Conservation (phyloP, 2,888 invertebrate genomes). For the Drosophila neoperkinsi region DNA sequence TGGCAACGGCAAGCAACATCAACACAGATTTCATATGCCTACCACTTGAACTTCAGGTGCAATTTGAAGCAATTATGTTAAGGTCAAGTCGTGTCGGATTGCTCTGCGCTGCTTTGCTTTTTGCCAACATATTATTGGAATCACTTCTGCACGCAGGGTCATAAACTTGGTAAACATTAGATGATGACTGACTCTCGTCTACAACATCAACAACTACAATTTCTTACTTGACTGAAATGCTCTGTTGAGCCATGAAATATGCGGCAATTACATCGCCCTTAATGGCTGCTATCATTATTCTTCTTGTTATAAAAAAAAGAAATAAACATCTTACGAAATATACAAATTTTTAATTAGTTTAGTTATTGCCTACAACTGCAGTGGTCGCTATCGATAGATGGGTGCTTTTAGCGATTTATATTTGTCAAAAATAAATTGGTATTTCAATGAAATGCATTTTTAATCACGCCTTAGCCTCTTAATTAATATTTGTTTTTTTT, state of each 20-base stretch:
- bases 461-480: neutral
- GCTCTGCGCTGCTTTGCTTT: constrained; percentile 23
- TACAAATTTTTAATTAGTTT: constrained; percentile 10
- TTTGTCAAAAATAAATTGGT: neutral
- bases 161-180: constrained; percentile 48
- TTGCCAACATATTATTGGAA: constrained; percentile 47
- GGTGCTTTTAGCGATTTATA: neutral
- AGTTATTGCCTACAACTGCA: neutral
- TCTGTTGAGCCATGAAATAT: constrained; percentile 14
- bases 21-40: constrained; percentile 58
- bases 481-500: neutral
- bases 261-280: constrained; percentile 18
- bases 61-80: constrained; percentile 55
- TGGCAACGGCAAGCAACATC: constrained; percentile 27
- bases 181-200: constrained; percentile 17
- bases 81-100: constrained; percentile 57
- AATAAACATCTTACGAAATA: neutral
- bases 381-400: no score
- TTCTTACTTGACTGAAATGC: constrained; percentile 36
- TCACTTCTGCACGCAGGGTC: constrained; percentile 42
- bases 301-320: constrained; percentile 2
- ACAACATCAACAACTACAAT: neutral
- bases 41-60: constrained; percentile 55
- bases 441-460: neutral
- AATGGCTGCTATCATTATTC: constrained; percentile 9